A percentile compares a stretch with the other conserved stretches of the same genome.
Evolutionary conservation across 2,888 invertebrate genomes (phyloP).

Genomic region (Kuschelorhynchus macadamiae): DNA sequence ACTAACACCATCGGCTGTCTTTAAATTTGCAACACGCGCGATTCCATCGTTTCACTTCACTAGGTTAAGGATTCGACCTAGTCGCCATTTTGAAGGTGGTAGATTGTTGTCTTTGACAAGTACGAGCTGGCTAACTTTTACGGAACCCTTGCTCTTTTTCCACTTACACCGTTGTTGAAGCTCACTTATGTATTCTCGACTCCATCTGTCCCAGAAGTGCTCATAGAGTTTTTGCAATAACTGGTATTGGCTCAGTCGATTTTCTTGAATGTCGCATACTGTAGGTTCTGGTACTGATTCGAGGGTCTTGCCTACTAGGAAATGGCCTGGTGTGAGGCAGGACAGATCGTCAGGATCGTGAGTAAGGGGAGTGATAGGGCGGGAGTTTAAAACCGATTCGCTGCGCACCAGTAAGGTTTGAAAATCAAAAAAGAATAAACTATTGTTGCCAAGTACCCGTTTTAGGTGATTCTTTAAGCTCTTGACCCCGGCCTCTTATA

Average conservation of each 20-base stretch:
- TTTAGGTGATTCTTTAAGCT: constrained; percentile 45
- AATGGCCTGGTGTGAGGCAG: constrained; percentile 55
- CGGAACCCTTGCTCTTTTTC: constrained; percentile 26
- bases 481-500: constrained; percentile 52
- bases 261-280: constrained; percentile 30
- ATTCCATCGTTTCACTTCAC: background rate
- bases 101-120: background rate
- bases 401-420: constrained; percentile 34
- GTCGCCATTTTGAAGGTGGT: constrained; percentile 1
- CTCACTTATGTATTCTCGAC: constrained; percentile 51
- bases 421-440: background rate
- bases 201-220: constrained; percentile 51
- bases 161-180: constrained; percentile 52
- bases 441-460: background rate
- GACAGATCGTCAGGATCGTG: constrained; percentile 52
- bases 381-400: constrained; percentile 57
- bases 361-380: no score
- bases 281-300: constrained; percentile 50
- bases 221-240: constrained; percentile 48
- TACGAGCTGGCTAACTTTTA: constrained; percentile 35
- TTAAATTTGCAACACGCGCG: background rate
- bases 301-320: constrained; percentile 52
- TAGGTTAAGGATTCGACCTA: background rate
- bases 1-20: constrained; percentile 2
- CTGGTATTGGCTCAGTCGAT: constrained; percentile 53